A percentile compares a stretch with the other conserved stretches of the same genome.
Evolutionary conservation across 2,113 vertebrate species (phyloP).

Genomic region (Microtus richardsoni): DNA sequence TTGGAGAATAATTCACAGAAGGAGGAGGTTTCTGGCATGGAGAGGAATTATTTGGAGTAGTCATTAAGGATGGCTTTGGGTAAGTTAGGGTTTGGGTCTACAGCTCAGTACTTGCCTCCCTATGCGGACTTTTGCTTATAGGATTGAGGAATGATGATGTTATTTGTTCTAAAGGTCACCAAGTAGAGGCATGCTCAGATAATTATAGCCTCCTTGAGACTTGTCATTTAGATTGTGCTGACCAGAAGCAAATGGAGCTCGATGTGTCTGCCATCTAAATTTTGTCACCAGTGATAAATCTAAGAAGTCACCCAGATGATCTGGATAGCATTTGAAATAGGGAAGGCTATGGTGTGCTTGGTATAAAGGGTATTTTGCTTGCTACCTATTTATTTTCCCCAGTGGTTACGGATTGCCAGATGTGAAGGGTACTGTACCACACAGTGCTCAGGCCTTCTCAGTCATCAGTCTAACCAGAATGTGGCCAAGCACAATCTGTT

Average conservation of each 20-base stretch:
- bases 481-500: fast-evolving
- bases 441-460: not conserved
- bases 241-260: not conserved
- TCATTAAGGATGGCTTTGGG: not conserved
- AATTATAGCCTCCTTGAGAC: not conserved
- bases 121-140: not conserved
- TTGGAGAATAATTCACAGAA: not conserved
- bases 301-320: not conserved
- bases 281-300: not conserved
- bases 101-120: not conserved
- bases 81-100: not conserved
- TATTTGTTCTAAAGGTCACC: not conserved
- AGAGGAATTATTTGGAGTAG: not conserved
- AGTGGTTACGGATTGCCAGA: not conserved
- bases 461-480: not conserved
- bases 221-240: not conserved
- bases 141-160: not conserved
- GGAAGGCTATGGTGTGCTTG: not conserved
- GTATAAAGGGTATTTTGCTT: not conserved
- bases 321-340: not conserved
- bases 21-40: not conserved
- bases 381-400: not conserved
- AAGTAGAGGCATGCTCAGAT: not conserved
- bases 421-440: not conserved
- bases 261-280: not conserved